phyloP scores from a whole-genome alignment of 2,113 vertebrate species.

The Hydrochoerus hydrochaeris region DNA sequence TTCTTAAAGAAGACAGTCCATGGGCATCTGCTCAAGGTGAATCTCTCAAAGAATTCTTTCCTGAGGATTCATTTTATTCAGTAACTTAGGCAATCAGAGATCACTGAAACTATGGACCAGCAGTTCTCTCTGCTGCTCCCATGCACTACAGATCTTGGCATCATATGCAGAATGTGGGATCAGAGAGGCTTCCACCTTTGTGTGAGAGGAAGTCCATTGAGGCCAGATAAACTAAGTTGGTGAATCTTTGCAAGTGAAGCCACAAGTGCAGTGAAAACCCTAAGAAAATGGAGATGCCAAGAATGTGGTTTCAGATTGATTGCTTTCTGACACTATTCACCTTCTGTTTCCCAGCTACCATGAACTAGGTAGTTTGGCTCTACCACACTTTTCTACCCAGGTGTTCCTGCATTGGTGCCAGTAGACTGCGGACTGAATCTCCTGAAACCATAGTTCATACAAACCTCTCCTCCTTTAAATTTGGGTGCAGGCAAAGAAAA shows the following conservation, averaged over 20 bases:
- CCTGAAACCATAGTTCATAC: background rate
- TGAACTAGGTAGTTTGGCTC: background rate
- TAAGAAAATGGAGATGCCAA: background rate
- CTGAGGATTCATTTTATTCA: background rate
- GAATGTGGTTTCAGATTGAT: background rate
- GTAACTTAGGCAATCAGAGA: background rate
- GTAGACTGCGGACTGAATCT: background rate
- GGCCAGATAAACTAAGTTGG: background rate
- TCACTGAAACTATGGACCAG: background rate
- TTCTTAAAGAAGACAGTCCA: background rate
- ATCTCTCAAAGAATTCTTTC: background rate
- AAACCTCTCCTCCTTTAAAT: background rate
- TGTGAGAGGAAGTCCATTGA: background rate
- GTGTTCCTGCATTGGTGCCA: background rate
- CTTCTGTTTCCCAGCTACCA: background rate
- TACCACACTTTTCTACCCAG: background rate
- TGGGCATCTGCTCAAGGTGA: background rate
- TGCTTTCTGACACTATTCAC: background rate
- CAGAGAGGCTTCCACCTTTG: background rate
- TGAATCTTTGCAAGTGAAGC: background rate
- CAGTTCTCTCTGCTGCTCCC: background rate
- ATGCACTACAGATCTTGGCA: background rate
- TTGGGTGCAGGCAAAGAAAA: background rate
- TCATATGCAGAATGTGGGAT: background rate
- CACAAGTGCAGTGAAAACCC: background rate